phyloP scores from a whole-genome alignment of 2,888 invertebrate species.

The Nomada fucata region DNA sequence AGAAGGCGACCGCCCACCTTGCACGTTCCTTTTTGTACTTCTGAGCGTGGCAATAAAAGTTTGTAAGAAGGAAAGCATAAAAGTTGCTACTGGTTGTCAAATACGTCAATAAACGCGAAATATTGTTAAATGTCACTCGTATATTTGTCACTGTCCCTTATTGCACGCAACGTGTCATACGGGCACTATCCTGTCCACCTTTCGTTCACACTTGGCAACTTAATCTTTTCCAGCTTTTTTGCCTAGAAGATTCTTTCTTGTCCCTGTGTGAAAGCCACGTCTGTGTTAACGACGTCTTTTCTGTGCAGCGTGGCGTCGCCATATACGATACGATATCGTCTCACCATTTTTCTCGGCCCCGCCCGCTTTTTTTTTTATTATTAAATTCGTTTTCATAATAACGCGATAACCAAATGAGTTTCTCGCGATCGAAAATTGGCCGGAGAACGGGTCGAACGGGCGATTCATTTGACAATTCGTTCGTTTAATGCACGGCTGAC shows the following conservation, averaged over 20 bases:
- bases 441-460: background rate
- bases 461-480: background rate
- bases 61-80: background rate
- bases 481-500: background rate
- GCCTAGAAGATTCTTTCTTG: conserved; percentile 8
- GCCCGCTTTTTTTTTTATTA: background rate
- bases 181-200: background rate
- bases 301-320: background rate
- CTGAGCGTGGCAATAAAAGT: background rate
- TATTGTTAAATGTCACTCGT: background rate
- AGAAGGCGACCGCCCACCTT: background rate
- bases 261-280: background rate
- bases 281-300: conserved; percentile 10
- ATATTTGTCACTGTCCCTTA: background rate
- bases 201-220: conserved; percentile 9
- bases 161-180: background rate
- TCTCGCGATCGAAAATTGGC: background rate
- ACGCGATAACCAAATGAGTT: background rate
- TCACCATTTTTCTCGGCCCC: background rate
- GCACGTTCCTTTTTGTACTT: background rate
- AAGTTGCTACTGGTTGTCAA: background rate
- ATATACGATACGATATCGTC: background rate
- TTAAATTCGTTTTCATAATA: background rate
- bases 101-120: background rate
- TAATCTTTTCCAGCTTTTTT: conserved; percentile 22